These are phyloP conservation scores for Indri indri DNA, from an alignment of 2,113 vertebrate species.

Conservation along the genomic window DNA sequence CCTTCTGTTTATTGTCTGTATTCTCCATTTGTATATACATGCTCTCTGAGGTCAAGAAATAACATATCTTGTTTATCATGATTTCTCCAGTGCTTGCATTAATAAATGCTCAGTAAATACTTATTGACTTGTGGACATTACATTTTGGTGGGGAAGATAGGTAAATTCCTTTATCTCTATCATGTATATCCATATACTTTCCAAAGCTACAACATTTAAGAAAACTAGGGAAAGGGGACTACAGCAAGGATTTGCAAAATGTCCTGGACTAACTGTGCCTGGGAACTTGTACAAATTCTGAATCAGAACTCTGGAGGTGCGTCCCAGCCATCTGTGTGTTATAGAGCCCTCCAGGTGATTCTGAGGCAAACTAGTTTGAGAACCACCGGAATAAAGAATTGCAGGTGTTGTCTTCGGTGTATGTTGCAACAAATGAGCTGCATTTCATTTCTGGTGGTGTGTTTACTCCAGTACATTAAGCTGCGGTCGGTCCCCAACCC, in stretches of 20 bases:
- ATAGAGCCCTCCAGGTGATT: background rate
- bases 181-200: background rate
- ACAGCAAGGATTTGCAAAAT: background rate
- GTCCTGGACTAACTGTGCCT: background rate
- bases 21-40: background rate
- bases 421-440: background rate
- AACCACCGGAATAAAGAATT: background rate
- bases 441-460: background rate
- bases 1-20: background rate
- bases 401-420: accelerated
- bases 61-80: background rate
- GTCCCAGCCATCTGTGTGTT: background rate
- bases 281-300: background rate
- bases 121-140: background rate
- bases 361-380: background rate
- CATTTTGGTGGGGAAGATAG: background rate
- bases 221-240: background rate
- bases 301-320: background rate
- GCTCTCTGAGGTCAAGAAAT: background rate
- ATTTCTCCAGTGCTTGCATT: background rate
- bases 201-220: background rate
- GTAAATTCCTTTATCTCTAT: background rate
- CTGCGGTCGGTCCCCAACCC: too few species aligned
- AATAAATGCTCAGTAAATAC: background rate
- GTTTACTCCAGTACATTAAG: background rate